Evolutionary conservation across 2,113 vertebrate genomes (phyloP).

Genomic region (Lepisosteus osseus): DNA sequence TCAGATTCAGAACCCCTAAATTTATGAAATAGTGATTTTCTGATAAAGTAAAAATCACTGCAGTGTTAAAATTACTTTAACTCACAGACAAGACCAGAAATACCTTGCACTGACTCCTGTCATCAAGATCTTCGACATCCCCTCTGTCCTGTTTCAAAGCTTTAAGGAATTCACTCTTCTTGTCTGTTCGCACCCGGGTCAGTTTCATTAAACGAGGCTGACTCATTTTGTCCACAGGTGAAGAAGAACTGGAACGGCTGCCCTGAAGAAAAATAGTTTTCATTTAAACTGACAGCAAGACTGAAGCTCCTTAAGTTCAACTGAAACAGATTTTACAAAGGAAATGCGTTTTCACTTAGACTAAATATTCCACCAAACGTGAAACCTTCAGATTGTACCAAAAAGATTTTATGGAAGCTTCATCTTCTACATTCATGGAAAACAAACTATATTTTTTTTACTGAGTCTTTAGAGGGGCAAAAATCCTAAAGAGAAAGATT

Average conservation of each 20-base stretch:
- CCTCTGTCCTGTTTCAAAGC: conserved; percentile 60
- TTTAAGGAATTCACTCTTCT: conserved; percentile 74
- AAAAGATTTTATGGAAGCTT: no score
- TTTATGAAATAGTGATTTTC: background rate
- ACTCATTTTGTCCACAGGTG: conserved; percentile 64
- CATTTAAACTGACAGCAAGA: background rate
- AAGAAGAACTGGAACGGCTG: conserved; percentile 68
- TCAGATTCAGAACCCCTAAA: no score
- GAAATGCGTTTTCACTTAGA: no score
- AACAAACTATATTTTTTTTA: no score
- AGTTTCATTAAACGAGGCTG: conserved; percentile 68
- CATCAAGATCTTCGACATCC: conserved; percentile 55
- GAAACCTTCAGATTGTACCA: no score
- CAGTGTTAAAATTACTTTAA: background rate
- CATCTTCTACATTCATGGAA: background rate
- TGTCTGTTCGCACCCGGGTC: conserved; percentile 63
- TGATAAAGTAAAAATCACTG: background rate
- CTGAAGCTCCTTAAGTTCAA: background rate
- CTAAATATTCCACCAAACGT: no score
- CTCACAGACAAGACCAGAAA: conserved; percentile 23
- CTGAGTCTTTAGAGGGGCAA: no score
- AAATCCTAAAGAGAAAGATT: no score
- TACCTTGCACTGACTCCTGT: conserved; percentile 38
- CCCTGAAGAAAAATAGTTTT: conserved; percentile 42
- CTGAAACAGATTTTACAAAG: background rate